Conservation (phyloP, 2,113 vertebrate species). For the Tauraco erythrolophus region DNA sequence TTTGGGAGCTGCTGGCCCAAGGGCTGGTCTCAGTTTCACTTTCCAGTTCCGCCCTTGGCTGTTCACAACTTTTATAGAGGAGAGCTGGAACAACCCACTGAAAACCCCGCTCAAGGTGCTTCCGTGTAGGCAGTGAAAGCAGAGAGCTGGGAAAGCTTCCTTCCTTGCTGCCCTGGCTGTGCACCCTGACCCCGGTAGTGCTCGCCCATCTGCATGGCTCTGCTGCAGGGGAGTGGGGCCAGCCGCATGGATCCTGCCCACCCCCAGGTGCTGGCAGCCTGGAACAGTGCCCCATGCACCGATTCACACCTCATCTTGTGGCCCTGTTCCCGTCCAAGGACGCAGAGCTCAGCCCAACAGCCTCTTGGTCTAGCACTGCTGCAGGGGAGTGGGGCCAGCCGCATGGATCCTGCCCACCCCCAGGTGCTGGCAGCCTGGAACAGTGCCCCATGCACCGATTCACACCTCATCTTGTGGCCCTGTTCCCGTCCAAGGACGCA, state of each 20-base stretch:
- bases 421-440: not conserved
- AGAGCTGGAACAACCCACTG: not conserved
- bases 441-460: not conserved
- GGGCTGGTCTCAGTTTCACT: not conserved
- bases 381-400: rapidly evolving
- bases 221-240: rapidly evolving
- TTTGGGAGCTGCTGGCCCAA: not conserved
- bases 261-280: not conserved
- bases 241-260: rapidly evolving
- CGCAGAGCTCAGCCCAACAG: not conserved
- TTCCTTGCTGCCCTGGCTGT: rapidly evolving
- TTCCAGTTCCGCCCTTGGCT: not conserved
- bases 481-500: not conserved
- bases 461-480: not conserved
- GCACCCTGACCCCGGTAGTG: rapidly evolving
- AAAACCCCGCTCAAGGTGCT: not conserved
- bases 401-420: rapidly evolving
- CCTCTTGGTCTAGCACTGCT: not conserved
- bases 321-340: not conserved
- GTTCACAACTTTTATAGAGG: not conserved
- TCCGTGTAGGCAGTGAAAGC: rapidly evolving
- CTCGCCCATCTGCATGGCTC: not conserved
- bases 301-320: not conserved
- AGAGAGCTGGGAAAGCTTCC: not conserved
- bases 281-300: not conserved